phyloP scores from a whole-genome alignment of 2,113 vertebrate genomes.

The Pterocles orientalis region DNA sequence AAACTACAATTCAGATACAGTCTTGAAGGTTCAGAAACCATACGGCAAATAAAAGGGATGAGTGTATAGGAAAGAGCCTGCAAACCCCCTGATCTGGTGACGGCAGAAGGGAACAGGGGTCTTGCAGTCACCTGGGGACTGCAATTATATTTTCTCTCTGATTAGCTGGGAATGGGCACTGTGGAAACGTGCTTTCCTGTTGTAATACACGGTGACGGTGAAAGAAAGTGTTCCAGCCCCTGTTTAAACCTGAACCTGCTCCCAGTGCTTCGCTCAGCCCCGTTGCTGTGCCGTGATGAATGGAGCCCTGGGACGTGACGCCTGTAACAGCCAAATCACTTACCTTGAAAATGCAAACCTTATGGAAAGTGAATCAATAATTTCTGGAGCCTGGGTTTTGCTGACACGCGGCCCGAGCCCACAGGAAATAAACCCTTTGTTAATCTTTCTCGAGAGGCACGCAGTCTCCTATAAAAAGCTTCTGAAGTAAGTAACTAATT shows the following conservation, averaged over 20 bases:
- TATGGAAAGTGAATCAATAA: conserved; percentile 55
- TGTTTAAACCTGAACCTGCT: not conserved
- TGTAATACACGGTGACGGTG: rapidly evolving
- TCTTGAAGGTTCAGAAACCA: not conserved
- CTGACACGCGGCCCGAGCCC: conserved; percentile 21
- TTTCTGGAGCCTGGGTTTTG: not conserved
- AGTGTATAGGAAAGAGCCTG: not conserved
- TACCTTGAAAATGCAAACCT: conserved; percentile 63
- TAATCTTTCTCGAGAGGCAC: conserved; percentile 50
- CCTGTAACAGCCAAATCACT: conserved; percentile 15
- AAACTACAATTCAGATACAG: rapidly evolving
- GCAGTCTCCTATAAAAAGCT: conserved; percentile 29
- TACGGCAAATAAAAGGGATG: rapidly evolving
- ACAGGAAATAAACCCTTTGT: conserved; percentile 48
- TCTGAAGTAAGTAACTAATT: conserved; percentile 55
- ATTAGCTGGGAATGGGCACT: not conserved
- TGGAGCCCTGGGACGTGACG: not conserved
- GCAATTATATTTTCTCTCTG: rapidly evolving
- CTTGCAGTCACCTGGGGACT: not conserved
- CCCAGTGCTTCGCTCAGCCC: not conserved
- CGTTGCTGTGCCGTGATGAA: not conserved
- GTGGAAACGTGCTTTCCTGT: not conserved
- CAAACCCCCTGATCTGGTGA: not conserved
- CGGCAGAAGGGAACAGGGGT: not conserved
- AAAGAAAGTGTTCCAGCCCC: not conserved